Evolutionary conservation across 2,888 invertebrate genomes (phyloP).

Genomic region (Drosophila flavopinicola): DNA sequence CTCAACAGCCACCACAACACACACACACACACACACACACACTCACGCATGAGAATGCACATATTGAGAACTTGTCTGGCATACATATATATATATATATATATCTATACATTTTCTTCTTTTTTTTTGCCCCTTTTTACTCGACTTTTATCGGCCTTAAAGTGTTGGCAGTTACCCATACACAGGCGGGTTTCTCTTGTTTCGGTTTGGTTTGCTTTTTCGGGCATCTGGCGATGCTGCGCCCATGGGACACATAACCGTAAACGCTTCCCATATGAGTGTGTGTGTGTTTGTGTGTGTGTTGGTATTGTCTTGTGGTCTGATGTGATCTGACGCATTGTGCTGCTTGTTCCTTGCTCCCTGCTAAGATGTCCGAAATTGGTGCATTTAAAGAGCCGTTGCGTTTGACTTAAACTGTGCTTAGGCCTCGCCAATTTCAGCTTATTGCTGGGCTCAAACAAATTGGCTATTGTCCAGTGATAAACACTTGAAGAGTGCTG

Average conservation of each 20-base stretch:
- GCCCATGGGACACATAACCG: constrained; percentile 75
- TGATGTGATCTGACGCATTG: constrained; percentile 43
- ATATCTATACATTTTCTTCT: not conserved
- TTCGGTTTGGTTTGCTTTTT: constrained; percentile 33
- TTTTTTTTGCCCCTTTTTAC: constrained; percentile 60
- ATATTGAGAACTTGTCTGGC: constrained; percentile 30
- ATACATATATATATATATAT: constrained; percentile 10
- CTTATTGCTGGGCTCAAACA: constrained; percentile 32
- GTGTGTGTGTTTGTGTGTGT: constrained; percentile 2
- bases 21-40: constrained; percentile 22
- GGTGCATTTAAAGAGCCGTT: constrained; percentile 65
- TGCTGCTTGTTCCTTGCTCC: constrained; percentile 13
- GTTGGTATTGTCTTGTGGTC: constrained; percentile 31
- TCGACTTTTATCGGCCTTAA: constrained; percentile 75
- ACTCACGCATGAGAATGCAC: constrained; percentile 8
- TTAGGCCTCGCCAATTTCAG: constrained; percentile 48
- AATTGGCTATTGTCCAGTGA: constrained; percentile 28
- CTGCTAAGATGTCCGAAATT: constrained; percentile 50
- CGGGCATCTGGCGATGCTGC: constrained; percentile 39
- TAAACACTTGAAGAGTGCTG: not conserved
- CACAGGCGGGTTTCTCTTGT: constrained; percentile 24
- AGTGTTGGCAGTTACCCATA: constrained; percentile 64
- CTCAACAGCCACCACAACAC: constrained; percentile 37
- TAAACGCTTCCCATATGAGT: constrained; percentile 58
- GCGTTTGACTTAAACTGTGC: constrained; percentile 56